Base-by-base conservation (phyloP, 2,113 vertebrate genomes). In the Lontra canadensis region DNA sequence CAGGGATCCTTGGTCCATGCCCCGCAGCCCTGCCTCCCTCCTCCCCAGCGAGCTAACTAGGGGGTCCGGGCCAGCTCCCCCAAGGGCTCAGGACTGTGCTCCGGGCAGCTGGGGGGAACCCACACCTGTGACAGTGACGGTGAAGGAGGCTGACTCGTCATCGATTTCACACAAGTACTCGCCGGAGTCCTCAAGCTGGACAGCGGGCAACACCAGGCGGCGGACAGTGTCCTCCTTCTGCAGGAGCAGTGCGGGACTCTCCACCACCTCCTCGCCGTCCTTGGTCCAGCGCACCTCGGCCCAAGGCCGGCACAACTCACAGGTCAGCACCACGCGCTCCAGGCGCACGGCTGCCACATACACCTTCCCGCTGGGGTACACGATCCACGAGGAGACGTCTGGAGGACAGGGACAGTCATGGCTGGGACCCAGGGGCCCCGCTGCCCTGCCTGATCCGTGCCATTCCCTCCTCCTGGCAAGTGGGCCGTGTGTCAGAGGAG, bases 131-230 rank as follows among this genome's bases (percentile, higher is more conserved):
- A 99, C 99, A 1, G 99, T 99, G 91, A 99, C 98, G 4, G 99
- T 99, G 98, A 99, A 99, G 29, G 99, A 99, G 94, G 99, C 98
- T 0, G 99, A 99, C 95, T 99, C 99, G 1, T 99, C 99, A 0
- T 98, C 99, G 0, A 99, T 99, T n/a, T 99, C 99, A 7, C 99
- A 99, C 12, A 99, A 99, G 0, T 99, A 99, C 97, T 99, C 99
- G 20, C 99, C 99, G 0, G 99, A 98, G 47, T 99, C 99, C 98
- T 99, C 98, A 0, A 98, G 98, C 25, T 92, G 99, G 15, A 99
- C 99, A 0, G 99, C 98, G 1, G 99, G 99, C 97, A 99, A 99
- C 86, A 99, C 98, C 57, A 99, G 99, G 80, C 98, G 98, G 95
- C 98, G 98, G 91, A 98, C 97, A 0, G 98, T 98, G 4, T 99